Conservation (phyloP, 2,113 vertebrate genomes). For the Empidonax traillii region DNA sequence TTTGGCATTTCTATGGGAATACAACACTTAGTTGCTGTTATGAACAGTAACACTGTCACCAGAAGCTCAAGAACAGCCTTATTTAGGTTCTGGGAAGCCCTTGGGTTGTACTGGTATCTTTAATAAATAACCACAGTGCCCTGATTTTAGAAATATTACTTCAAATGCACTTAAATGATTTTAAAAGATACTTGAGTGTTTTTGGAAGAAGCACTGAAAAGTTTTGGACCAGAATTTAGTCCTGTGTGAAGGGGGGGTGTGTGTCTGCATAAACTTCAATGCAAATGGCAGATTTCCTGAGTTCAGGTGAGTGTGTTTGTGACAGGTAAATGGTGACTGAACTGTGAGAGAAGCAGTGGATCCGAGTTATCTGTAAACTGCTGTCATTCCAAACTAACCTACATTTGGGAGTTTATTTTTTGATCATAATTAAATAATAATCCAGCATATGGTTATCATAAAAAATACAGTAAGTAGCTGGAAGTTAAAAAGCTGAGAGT, state of each 20-base stretch:
- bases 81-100: background rate
- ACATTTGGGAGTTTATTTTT: background rate
- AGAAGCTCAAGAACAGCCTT: background rate
- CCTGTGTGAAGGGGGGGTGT: background rate
- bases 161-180: background rate
- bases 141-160: background rate
- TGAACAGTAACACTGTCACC: rapidly evolving
- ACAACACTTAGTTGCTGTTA: background rate
- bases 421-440: background rate
- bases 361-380: background rate
- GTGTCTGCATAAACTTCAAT: background rate
- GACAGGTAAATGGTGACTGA: background rate
- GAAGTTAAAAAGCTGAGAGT: background rate
- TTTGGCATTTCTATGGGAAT: background rate
- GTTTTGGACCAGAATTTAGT: background rate
- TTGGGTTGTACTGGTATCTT: background rate
- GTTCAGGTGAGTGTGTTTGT: background rate
- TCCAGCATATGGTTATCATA: background rate
- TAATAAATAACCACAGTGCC: background rate
- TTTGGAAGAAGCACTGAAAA: background rate
- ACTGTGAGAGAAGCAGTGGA: background rate
- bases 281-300: background rate
- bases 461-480: background rate
- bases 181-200: background rate
- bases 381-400: background rate